phyloP scores from a whole-genome alignment of 2,888 invertebrate genomes.

The Aspidiotus rigidus region DNA sequence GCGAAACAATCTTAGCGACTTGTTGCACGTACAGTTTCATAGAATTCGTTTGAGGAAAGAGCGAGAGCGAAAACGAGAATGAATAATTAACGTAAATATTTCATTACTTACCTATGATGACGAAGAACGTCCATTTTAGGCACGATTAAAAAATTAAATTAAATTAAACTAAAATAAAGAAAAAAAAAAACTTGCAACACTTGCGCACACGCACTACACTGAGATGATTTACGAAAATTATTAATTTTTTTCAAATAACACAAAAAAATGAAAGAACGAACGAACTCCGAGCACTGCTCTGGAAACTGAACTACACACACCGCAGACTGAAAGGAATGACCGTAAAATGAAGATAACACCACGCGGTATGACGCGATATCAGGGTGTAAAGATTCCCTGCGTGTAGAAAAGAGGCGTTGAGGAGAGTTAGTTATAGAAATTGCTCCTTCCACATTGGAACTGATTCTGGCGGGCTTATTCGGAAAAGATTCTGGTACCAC shows the following conservation, averaged over 20 bases:
- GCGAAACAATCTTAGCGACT: too few species aligned
- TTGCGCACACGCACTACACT: slow-evolving; percentile 5
- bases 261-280: background rate
- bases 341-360: slow-evolving; percentile 13
- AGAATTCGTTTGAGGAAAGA: background rate
- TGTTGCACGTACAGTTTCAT: background rate
- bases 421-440: slow-evolving; percentile 7
- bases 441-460: slow-evolving; percentile 6
- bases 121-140: background rate
- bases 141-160: background rate
- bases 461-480: slow-evolving; percentile 18
- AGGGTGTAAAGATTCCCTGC: slow-evolving; percentile 24
- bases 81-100: background rate
- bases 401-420: slow-evolving; percentile 9
- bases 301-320: background rate
- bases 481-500: background rate
- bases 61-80: too few species aligned
- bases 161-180: background rate
- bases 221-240: background rate
- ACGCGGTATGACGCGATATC: slow-evolving; percentile 7
- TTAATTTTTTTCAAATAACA: background rate
- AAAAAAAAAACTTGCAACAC: background rate
- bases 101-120: slow-evolving; percentile 5
- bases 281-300: too few species aligned
- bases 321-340: background rate